These are phyloP conservation scores for Anas platyrhynchos DNA, from an alignment of 2,113 vertebrate species.

Conservation along the genomic window DNA sequence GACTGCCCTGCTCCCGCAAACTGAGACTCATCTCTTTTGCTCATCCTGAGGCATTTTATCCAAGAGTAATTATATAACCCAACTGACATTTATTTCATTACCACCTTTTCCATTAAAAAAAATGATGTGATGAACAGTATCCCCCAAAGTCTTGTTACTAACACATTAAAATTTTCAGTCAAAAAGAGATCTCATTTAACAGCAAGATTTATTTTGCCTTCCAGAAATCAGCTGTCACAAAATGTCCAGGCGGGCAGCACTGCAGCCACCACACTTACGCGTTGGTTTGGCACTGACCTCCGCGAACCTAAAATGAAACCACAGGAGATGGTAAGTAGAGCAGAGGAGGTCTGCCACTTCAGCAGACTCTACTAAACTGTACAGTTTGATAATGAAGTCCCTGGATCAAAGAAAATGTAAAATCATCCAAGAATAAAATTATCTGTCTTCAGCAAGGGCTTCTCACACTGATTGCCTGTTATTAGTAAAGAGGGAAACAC, in stretches of 20 bases:
- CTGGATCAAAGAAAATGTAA: neutral
- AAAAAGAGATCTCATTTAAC: neutral
- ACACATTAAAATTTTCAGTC: neutral
- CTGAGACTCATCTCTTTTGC: neutral
- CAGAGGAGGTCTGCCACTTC: neutral
- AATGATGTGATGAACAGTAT: neutral
- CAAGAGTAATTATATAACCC: neutral
- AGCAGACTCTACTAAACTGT: rapidly evolving
- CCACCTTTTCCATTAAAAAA: neutral
- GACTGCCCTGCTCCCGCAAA: neutral
- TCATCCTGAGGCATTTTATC: neutral
- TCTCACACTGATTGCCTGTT: neutral
- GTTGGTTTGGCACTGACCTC: neutral
- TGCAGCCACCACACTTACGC: neutral
- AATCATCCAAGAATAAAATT: constrained; percentile 7
- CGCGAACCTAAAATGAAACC: neutral
- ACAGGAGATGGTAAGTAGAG: neutral
- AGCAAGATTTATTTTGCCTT: neutral
- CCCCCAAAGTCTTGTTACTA: neutral
- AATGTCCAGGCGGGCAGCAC: neutral
- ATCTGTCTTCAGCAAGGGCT: neutral
- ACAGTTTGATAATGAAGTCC: neutral
- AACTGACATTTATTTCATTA: neutral
- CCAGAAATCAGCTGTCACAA: neutral
- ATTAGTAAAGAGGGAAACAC: neutral